Conservation (phyloP, 2,113 vertebrate genomes). For the Callionymus lyra region DNA sequence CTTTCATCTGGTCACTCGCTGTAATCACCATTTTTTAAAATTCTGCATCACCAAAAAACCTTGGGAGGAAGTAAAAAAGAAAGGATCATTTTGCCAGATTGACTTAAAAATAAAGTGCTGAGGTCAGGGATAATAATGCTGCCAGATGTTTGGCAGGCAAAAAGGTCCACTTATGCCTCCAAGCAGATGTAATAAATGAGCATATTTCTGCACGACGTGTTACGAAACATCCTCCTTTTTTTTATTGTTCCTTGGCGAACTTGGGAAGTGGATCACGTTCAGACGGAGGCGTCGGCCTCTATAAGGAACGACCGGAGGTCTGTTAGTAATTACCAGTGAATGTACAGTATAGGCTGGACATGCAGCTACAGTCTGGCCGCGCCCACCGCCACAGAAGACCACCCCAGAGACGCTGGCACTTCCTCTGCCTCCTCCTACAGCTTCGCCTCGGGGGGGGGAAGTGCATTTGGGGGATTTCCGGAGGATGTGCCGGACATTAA, state of each 20-base stretch:
- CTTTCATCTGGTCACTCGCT: no score
- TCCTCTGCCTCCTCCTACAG: constrained; percentile 35
- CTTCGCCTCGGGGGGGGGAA: constrained; percentile 24
- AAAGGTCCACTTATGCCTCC: constrained; percentile 13
- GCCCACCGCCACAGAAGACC: constrained; percentile 52
- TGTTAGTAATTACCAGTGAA: constrained; percentile 59
- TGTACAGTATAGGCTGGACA: constrained; percentile 56
- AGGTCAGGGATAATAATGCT: constrained; percentile 22
- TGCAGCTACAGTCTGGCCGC: constrained; percentile 49
- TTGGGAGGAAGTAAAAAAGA: no score
- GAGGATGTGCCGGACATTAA: constrained; percentile 34
- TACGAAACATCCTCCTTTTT: constrained; percentile 9
- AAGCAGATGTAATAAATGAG: constrained; percentile 30
- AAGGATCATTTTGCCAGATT: constrained; percentile 3
- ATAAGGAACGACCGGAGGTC: constrained; percentile 41
- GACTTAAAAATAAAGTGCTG: constrained; percentile 12
- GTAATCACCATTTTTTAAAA: no score
- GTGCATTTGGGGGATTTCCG: constrained; percentile 39
- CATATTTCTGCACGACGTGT: constrained; percentile 22
- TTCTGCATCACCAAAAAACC: no score
- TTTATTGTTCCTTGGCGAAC: constrained; percentile 3
- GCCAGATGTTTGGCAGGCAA: constrained; percentile 46
- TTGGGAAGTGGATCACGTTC: constrained; percentile 44
- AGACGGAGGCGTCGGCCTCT: constrained; percentile 51
- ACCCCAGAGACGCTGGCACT: constrained; percentile 59